phyloP scores from a whole-genome alignment of 2,797 vertebrate genomes.

The Vipera ursinii region DNA sequence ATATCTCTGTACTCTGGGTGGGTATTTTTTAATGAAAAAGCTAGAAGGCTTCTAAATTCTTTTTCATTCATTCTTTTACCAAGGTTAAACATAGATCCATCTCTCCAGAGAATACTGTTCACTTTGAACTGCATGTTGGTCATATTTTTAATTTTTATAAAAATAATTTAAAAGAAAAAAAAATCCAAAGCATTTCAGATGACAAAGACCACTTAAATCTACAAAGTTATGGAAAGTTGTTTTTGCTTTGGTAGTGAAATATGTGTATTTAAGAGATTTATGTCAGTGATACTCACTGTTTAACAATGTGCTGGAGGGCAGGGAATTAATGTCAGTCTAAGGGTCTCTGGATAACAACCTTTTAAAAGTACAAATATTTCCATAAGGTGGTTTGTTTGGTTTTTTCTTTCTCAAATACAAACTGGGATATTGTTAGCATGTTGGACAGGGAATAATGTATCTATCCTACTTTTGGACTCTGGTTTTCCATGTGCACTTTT shows the following conservation, averaged over 20 bases:
- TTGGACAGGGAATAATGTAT: constrained; percentile 43
- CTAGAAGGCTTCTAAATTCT: constrained; percentile 20
- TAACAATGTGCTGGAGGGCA: background rate
- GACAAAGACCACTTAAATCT: background rate
- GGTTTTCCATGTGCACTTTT: constrained; percentile 61
- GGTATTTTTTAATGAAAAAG: constrained; percentile 18
- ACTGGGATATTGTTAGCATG: constrained; percentile 26
- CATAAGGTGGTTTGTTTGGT: background rate
- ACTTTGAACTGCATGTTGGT: background rate
- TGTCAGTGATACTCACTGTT: constrained; percentile 28
- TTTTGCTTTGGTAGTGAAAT: constrained; percentile 33
- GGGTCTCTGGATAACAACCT: background rate
- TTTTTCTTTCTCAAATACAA: background rate
- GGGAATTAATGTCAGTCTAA: constrained; percentile 10
- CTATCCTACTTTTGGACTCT: constrained; percentile 40
- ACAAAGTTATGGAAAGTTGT: constrained; percentile 25
- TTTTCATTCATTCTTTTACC: background rate
- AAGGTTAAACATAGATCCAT: background rate
- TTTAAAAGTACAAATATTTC: constrained; percentile 20
- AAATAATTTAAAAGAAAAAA: background rate
- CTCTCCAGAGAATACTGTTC: background rate
- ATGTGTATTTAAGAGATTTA: background rate
- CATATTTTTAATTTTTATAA: background rate
- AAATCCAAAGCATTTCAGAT: background rate
- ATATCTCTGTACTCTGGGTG: constrained; percentile 35